Base-by-base conservation (phyloP, 2,888 invertebrate species). In the Sinodicranocentrus sp. region DNA sequence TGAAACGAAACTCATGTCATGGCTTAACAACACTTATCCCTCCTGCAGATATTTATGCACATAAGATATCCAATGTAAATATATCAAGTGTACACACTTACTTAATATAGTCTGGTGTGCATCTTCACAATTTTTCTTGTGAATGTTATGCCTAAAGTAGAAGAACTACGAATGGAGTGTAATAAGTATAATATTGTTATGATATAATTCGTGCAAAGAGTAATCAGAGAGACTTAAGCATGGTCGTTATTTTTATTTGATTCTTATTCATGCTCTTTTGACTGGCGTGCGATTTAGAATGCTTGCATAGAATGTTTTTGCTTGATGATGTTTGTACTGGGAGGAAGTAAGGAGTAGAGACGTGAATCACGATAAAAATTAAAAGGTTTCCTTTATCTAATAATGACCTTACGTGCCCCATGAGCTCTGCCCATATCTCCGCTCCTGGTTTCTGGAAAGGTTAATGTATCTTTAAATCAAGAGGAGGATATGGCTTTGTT, bases 1-100 rank as follows among this genome's bases (percentile, higher is more conserved):
- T 76, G 76, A 77, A 70, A 78, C 33, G 70, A 78, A 78, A 70
- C 61, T 61, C 78, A 61, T 78, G 78, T 70, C 61, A 19, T 70
- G 68, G 43, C 54, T 68, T 59, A 77, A 65, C 44, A 25, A 8
- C 39, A 54, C 25, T 54, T 23, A 26, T 70, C 52, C 70, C 70
- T 70, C 70, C 70, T 70, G 70, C 54, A 54, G 70, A 70, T 70
- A 52, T 23, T 15, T 44, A 65, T 65, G 26, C 48, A 52, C 28
- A 43, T 23, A 44, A 63, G 15, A 63, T 63, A 67, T 43, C 21
- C n/a, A 65, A 67, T 67, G 44, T 67, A 44, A 48, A 68, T 52
- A 48, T 19, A 23, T 57, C 2, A 10, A 48, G 3, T 48, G 23
- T 57, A 23, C 3, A 57, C 23, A 57, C 57, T 57, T 57, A n/a